Evolutionary conservation across 2,797 vertebrate genomes (phyloP), one percentile per base, ranked within the genome.

Genomic region (Triplophysa bombifrons): DNA sequence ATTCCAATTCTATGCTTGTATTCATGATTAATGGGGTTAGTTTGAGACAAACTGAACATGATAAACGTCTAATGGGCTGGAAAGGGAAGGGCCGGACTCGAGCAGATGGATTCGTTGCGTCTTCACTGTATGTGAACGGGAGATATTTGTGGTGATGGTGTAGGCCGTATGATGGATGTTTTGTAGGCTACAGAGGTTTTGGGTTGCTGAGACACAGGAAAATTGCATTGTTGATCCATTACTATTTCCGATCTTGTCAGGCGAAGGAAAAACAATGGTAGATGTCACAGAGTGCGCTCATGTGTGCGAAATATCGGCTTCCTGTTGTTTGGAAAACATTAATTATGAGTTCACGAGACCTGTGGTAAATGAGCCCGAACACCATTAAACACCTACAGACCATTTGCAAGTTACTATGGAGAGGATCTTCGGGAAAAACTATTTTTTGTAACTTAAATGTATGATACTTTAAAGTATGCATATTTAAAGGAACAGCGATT

Each of bases 161-260:
- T 72, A 81, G 41, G 86, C 75, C 84, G 72, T 44, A 80, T 91
- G 92, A 93, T 91, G 83, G 90, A 92, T 90, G 87, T 82, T 88
- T 83, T 83, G 86, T 82, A 83, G 56, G 83, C 80, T 87, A 72
- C 2, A 84, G 83, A 85, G 88, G 89, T 86, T 91, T 87, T 86
- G 89, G 88, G 89, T 91, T 88, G 81, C 86, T 82, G 79, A 82
- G 89, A 88, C 89, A 88, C 87, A 85, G 85, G 80, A 86, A 87
- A 88, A 80, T 80, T 78, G 86, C 82, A 88, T 84, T 89, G 86
- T 89, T 90, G 90, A 89, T 90, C 82, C 86, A 90, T 88, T 85
- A 84, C 74, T 81, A 67, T 85, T 87, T 89, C 78, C 51, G 76
- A 85, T 75, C 25, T 82, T 85, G 73, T 86, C 13, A 89, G 88